Base-by-base conservation (phyloP, 1,140 invertebrate genomes). In the Theocolax elegans region DNA sequence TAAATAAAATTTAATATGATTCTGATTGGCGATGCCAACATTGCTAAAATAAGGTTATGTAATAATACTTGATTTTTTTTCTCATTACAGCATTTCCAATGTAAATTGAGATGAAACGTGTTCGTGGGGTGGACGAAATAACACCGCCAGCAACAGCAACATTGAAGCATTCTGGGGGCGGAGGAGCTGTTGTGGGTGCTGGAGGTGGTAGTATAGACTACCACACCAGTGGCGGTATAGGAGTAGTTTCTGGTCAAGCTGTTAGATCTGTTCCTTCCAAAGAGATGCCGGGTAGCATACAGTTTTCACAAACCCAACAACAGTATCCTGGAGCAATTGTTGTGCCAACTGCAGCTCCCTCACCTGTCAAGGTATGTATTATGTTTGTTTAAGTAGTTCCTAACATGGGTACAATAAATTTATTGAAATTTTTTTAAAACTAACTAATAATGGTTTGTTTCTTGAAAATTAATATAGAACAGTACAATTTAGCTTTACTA, bases 81-180 rank as follows among this genome's bases (percentile, higher is more conserved):
- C n/a, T n/a, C n/a, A n/a, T 78, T 79, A 7, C 72, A 88, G 87
- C 78, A 79, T 83, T 82, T 84, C 84, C 85, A 84, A 89, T 88
- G 87, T 89, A 82, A 89, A 87, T 89, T 89, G 88, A 88, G 83
- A 89, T 89, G 89, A 89, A 89, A 89, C 89, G 89, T 75, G 81
- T 88, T 85, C 88, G 88, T 65, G 85, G 86, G 83, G 87, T 88
- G 83, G 89, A 89, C 80, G 88, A 89, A 74, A 82, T 87, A 82
- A 77, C 80, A 83, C 87, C 81, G 81, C 82, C 84, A 81, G 81
- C 83, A 83, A 74, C 87, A 70, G 84, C 83, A 77, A 79, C 84
- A 72, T 80, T 71, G 12, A 70, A 58, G n/a, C 44, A 70, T 42
- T 48, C 60, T 17, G 42, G 19, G 6, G 42, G 44, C 25, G 77